Conservation (phyloP, 2,888 invertebrate species). For the Danaus chrysippus region DNA sequence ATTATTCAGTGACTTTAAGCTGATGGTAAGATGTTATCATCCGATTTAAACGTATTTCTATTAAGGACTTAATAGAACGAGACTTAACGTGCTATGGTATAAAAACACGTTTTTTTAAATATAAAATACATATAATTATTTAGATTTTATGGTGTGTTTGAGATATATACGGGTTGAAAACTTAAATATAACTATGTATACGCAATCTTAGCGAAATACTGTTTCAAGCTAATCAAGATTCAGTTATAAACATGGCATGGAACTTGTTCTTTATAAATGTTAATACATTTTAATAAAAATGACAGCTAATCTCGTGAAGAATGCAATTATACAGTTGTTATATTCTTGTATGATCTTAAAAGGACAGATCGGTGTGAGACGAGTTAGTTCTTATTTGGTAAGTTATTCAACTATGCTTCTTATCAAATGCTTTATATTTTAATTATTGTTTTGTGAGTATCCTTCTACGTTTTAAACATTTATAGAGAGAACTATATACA, state of each 20-base stretch:
- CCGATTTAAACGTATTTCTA: background rate
- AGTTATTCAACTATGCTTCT: background rate
- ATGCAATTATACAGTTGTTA: constrained; percentile 13
- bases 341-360: too few species aligned
- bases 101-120: too few species aligned
- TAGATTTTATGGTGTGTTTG: too few species aligned
- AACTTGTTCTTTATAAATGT: constrained; percentile 6
- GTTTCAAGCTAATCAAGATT: too few species aligned
- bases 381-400: background rate
- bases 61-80: constrained; percentile 14
- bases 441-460: background rate
- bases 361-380: background rate
- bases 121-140: too few species aligned
- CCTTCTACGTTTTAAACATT: too few species aligned
- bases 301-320: constrained; percentile 18
- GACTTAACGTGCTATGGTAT: too few species aligned
- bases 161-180: too few species aligned
- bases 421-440: background rate
- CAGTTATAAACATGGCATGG: too few species aligned
- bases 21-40: background rate
- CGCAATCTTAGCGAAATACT: too few species aligned
- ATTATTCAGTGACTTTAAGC: constrained; percentile 1
- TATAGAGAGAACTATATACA: background rate
- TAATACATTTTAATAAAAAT: constrained; percentile 33
- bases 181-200: too few species aligned